These are phyloP conservation scores for Oeneis ivallda DNA, from an alignment of 2,888 invertebrate species.

Conservation along the genomic window DNA sequence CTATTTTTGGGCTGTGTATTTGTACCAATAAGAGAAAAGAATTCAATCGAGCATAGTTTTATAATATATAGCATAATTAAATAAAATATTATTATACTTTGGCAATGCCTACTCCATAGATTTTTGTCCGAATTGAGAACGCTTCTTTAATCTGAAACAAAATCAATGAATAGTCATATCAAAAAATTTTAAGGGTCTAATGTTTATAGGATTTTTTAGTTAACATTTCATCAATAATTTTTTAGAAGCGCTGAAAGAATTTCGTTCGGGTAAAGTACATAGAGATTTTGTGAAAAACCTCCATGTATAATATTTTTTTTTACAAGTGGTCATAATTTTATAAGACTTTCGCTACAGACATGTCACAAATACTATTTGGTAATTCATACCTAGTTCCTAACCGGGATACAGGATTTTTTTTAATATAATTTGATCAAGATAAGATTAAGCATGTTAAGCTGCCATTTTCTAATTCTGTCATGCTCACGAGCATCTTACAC, in stretches of 20 bases:
- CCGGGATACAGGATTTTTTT: slow-evolving; percentile 10
- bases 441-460: too few relatives aligned
- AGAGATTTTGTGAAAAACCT: not conserved
- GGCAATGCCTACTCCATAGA: not conserved
- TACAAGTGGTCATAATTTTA: not conserved
- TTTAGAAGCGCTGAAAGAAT: not conserved
- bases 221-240: not conserved
- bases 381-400: slow-evolving; percentile 9
- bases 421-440: not conserved
- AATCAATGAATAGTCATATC: too few relatives aligned
- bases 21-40: slow-evolving; percentile 12
- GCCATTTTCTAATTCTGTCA: too few relatives aligned
- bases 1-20: slow-evolving; percentile 30
- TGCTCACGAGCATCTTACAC: too few relatives aligned
- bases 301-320: too few relatives aligned
- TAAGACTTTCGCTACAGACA: not conserved
- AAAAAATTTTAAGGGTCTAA: not conserved
- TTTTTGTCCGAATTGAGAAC: slow-evolving; percentile 1
- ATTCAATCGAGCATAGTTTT: slow-evolving; percentile 4
- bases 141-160: not conserved
- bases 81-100: not conserved
- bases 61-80: not conserved
- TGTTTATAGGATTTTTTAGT: not conserved
- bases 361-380: slow-evolving; percentile 3
- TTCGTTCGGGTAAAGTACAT: not conserved